Evolutionary conservation across 2,888 invertebrate species (phyloP).

Genomic region (Morinoia aosen): DNA sequence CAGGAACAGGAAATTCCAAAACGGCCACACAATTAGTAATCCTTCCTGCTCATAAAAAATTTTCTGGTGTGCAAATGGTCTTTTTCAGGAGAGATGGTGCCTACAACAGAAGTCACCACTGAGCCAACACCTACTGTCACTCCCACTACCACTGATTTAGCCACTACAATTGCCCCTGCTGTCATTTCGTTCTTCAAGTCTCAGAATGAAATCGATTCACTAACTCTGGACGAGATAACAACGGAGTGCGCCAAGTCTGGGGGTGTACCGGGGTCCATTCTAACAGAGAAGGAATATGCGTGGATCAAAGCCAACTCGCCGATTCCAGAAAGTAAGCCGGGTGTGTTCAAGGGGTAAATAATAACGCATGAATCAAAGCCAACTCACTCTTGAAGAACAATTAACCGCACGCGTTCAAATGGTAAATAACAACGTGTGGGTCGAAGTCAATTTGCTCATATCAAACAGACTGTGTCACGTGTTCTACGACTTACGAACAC

Average conservation of each 20-base stretch:
- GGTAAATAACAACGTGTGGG: no score
- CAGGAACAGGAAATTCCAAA: no score
- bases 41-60: background rate
- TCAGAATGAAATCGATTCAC: background rate
- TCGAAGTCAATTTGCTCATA: no score
- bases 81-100: background rate
- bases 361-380: background rate
- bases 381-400: background rate
- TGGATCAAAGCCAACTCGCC: background rate
- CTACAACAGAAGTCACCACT: background rate
- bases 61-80: background rate
- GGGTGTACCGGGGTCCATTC: background rate
- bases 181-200: background rate
- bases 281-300: background rate
- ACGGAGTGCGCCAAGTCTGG: background rate
- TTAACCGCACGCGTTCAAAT: no score
- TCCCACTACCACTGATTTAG: no score
- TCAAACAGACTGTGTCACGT: no score
- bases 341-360: no score
- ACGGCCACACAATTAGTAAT: no score
- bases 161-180: background rate
- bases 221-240: background rate
- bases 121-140: no score
- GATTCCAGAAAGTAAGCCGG: no score
- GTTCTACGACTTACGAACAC: no score